These are phyloP conservation scores for Porites divaricata DNA, from an alignment of 92 coral and sea anemone species.

Conservation along the genomic window DNA sequence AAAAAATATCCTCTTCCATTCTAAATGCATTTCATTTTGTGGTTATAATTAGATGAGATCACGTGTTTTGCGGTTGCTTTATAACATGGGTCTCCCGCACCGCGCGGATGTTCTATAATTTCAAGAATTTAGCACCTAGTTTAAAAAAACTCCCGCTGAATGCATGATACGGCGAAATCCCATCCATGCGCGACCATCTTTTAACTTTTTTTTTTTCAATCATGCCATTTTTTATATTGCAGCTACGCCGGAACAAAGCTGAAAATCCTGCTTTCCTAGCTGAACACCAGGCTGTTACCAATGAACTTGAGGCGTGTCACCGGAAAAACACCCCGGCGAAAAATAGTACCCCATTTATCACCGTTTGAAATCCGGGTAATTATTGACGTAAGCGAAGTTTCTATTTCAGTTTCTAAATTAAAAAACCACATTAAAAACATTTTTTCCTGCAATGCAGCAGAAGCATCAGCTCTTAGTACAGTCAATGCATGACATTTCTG, in stretches of 20 bases:
- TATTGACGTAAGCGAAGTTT: background rate
- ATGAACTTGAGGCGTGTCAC: constrained; percentile 20
- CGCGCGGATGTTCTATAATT: constrained; percentile 34
- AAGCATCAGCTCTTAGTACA: background rate
- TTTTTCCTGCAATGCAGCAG: constrained; percentile 2
- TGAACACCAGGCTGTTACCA: background rate
- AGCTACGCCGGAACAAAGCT: background rate
- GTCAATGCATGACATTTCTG: background rate
- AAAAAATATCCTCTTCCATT: too few species aligned
- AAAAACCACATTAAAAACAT: background rate
- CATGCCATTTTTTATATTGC: too few species aligned
- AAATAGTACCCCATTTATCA: constrained; percentile 28
- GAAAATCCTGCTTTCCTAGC: background rate
- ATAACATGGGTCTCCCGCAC: constrained; percentile 3
- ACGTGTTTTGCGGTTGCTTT: constrained; percentile 17
- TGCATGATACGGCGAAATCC: background rate
- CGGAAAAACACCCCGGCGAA: background rate
- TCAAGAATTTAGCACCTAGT: constrained; percentile 11
- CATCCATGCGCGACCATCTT: background rate
- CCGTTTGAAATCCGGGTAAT: constrained; percentile 16
- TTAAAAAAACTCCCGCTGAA: background rate
- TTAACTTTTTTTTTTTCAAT: too few species aligned
- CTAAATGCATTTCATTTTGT: background rate
- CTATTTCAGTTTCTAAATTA: constrained; percentile 13
- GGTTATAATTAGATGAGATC: background rate